Percentiles rank a stretch among this genome's conserved stretches.
phyloP scores from a whole-genome alignment of 2,113 vertebrate genomes.

The Turdus rufiventris region DNA sequence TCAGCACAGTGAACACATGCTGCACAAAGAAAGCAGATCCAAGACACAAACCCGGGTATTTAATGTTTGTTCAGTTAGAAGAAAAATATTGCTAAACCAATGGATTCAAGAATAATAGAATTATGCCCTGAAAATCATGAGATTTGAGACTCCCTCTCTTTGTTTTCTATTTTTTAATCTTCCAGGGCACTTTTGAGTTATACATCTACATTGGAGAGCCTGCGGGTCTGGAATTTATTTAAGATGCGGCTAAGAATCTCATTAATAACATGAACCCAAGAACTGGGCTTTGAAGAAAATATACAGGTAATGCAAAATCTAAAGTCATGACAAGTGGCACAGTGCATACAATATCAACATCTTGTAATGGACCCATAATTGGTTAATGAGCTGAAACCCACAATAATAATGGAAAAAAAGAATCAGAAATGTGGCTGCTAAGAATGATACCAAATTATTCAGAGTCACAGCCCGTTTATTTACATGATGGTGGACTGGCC shows the following conservation, averaged over 20 bases:
- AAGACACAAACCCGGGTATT: background rate
- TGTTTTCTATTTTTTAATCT: constrained; percentile 11
- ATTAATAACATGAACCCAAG: background rate
- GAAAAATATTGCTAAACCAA: constrained; percentile 15
- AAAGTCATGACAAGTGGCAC: background rate
- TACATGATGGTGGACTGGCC: background rate
- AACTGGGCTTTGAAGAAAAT: background rate
- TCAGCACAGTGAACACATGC: background rate
- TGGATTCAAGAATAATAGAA: background rate
- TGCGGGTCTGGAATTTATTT: background rate
- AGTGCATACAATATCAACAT: background rate
- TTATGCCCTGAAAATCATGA: background rate
- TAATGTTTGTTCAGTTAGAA: constrained; percentile 9
- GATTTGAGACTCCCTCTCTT: background rate
- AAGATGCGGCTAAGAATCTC: background rate
- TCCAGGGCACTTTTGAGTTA: background rate
- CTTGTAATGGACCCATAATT: background rate
- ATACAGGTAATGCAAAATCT: constrained; percentile 10
- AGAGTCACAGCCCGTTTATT: background rate
- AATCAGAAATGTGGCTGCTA: background rate
- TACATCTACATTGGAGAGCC: background rate
- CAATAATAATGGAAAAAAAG: background rate
- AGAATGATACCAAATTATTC: background rate
- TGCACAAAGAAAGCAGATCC: background rate
- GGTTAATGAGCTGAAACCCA: background rate